These are phyloP conservation scores for Sinella curviseta DNA, from an alignment of 1,140 invertebrate genomes.

Conservation along the genomic window DNA sequence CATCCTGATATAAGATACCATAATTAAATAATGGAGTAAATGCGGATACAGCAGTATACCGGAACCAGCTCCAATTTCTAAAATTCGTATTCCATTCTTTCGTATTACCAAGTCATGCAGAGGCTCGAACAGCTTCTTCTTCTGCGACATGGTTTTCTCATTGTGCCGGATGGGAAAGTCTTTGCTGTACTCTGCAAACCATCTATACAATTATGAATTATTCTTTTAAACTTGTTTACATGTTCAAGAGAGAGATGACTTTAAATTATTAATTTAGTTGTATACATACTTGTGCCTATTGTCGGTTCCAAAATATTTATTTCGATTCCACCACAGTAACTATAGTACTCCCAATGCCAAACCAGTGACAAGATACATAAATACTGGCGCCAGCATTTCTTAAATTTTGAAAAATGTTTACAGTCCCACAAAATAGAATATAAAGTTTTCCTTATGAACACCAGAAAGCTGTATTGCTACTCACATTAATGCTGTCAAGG, in stretches of 20 bases:
- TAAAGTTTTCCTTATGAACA: too few species aligned
- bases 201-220: neutral
- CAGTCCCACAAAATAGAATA: too few species aligned
- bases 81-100: constrained; percentile 40
- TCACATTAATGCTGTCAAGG: too few species aligned
- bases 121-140: constrained; percentile 34
- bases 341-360: too few species aligned
- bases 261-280: too few species aligned
- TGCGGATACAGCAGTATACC: neutral
- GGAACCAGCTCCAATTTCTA: constrained; percentile 52
- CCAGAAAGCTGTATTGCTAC: too few species aligned
- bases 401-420: too few species aligned
- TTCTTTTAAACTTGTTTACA: neutral
- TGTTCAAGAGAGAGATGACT: neutral
- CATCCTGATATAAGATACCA: too few species aligned
- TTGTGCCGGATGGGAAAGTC: neutral
- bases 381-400: too few species aligned
- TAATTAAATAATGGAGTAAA: neutral
- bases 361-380: too few species aligned
- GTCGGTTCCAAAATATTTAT: neutral
- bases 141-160: neutral
- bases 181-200: neutral
- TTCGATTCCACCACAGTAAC: neutral
- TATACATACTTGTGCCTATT: neutral
- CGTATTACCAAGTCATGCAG: constrained; percentile 26